Evolutionary conservation across 2,888 invertebrate species (phyloP), one percentile per base, ranked within the genome.

Genomic region (Agrochola macilenta): DNA sequence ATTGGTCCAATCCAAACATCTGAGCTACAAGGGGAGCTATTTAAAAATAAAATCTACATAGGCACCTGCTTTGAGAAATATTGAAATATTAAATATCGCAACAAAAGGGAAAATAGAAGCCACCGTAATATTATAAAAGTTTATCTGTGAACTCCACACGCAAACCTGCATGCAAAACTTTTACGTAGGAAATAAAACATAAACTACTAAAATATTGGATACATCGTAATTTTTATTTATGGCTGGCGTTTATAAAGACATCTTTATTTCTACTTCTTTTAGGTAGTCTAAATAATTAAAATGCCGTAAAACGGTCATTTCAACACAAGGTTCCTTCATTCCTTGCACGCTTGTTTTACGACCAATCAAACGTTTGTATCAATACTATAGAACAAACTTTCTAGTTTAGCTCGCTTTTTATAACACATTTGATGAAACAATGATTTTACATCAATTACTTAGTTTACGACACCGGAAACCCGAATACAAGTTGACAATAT

Each of bases 231-330:
- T 84, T 77, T 86, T 81, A 84, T 89, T 87, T 88, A 88, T 84
- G 75, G 77, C 75, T 82, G 81, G 66, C 79, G 76, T 89, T 87
- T 88, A 90, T 84, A 82, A 79, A 81, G 78, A 85, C 87, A 82
- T 85, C 86, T 86, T 87, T 87, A 81, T 89, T 87, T 81, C 84
- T 80, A 76, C 85, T 82, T 88, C 84, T 87, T 88, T 81, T 83
- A 65, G 78, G 70, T 68, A 74, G 63, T 57, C n/a, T n/a, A 74
- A 78, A 81, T 88, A 83, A 88, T 84, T 86, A 79, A 89, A 82
- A 79, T 49, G 61, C 49, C 52, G 61, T 87, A 83, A 87, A 84
- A 80, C 68, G 17, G n/a, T 58, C 58, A 54, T 80, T 81, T 84
- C 75, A 82, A 77, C 75, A 74, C 68, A 74, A 73, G 61, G 63